Evolutionary conservation across 2,797 vertebrate species (phyloP).

Genomic region (Chanos chanos): DNA sequence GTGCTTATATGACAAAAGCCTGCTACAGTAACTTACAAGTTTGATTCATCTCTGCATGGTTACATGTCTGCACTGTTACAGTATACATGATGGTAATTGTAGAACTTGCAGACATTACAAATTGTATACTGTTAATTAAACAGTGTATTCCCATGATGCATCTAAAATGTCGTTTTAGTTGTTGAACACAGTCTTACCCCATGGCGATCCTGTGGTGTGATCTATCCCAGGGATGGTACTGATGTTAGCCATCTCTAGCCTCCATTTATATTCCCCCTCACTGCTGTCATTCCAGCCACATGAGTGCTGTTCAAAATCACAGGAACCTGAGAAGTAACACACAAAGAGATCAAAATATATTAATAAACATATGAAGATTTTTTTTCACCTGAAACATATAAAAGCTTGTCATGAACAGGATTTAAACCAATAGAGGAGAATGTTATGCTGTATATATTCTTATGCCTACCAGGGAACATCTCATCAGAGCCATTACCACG

Average conservation of each 20-base stretch:
- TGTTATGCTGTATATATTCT: no score
- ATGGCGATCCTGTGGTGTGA: constrained; percentile 62
- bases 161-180: no score
- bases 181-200: constrained; percentile 60
- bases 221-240: constrained; percentile 64
- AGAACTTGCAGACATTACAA: no score
- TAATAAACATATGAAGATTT: neutral
- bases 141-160: no score
- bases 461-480: constrained; percentile 59
- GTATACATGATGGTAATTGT: no score
- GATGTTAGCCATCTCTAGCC: constrained; percentile 60
- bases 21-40: no score
- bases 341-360: neutral
- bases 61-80: no score
- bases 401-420: neutral
- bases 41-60: no score
- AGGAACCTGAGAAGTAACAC: constrained; percentile 50
- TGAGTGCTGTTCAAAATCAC: constrained; percentile 66
- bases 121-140: no score
- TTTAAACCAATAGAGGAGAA: no score
- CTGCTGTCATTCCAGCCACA: constrained; percentile 67
- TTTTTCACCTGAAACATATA: neutral
- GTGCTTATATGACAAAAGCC: no score
- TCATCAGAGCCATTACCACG: constrained; percentile 53
- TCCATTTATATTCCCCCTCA: constrained; percentile 48